Conservation (phyloP, 2,888 invertebrate genomes). For the Myopa testacea region DNA sequence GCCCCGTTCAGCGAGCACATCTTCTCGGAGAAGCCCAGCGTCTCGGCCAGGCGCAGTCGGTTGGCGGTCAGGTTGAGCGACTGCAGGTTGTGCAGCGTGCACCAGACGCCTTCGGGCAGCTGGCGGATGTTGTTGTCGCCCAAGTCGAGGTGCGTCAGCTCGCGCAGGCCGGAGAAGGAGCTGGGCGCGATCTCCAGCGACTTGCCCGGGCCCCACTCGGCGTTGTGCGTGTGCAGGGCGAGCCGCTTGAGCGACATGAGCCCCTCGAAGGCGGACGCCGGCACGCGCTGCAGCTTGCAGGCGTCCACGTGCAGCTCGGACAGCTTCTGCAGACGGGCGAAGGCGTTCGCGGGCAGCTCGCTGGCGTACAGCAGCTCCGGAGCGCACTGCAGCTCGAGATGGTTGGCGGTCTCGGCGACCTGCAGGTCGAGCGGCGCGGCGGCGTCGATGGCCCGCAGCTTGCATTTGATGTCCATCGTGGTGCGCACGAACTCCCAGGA, state of each 20-base stretch:
- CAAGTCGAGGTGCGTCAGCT: conserved; percentile 83
- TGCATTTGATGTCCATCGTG: conserved; percentile 68
- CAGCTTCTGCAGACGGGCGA: conserved; percentile 79
- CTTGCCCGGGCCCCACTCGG: conserved; percentile 81
- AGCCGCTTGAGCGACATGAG: conserved; percentile 83
- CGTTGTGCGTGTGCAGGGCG: conserved; percentile 82
- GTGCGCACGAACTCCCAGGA: conserved; percentile 68
- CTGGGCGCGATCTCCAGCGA: conserved; percentile 79
- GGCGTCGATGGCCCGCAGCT: conserved; percentile 63
- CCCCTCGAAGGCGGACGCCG: conserved; percentile 83
- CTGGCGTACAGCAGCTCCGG: conserved; percentile 84
- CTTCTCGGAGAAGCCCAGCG: conserved; percentile 76
- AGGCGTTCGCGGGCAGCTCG: conserved; percentile 76
- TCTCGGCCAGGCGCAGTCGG: conserved; percentile 81
- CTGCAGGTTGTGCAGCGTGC: conserved; percentile 82
- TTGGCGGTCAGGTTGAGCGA: conserved; percentile 87
- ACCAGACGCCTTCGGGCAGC: conserved; percentile 83
- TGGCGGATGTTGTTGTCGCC: conserved; percentile 86
- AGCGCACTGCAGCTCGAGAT: conserved; percentile 81
- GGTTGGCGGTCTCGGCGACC: conserved; percentile 77
- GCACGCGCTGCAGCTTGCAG: conserved; percentile 83
- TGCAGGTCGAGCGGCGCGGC: conserved; percentile 64
- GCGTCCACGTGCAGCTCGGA: conserved; percentile 81
- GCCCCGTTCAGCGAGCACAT: conserved; percentile 71
- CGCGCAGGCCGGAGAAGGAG: conserved; percentile 81